Evolutionary conservation across 35 echinoderm and acorn worm species (phyloP), one percentile per base, ranked within the genome.

Genomic region (Apostichopus japonicus): DNA sequence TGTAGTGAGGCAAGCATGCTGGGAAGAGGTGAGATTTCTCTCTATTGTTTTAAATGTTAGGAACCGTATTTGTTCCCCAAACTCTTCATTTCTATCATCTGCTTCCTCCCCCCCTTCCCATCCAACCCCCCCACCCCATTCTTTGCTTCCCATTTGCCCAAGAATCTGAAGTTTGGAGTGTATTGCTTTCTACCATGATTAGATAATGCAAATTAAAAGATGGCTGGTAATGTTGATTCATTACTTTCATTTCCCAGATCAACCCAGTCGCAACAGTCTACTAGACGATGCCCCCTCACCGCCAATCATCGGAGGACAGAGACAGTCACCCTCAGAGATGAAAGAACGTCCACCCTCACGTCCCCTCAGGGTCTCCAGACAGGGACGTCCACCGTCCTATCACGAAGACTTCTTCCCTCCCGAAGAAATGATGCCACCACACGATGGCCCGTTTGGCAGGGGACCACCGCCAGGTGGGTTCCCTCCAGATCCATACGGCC

Each of bases 341-440:
- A 91, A 67, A 55, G 90, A 91, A 14, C 75, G 90, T 58, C 90
- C 90, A 7, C 90, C 90, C 4, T 91, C 90, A 79, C 11, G 90
- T 15, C 90, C 90, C 16, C 70, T 24, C 55, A 77, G 90, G 55
- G 71, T 91, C 1, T 91, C 90, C 9, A 77, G 77, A 23, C 71
- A 77, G 71, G 90, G 72, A 4, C 51, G 90, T 56, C 90, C 90
- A 91, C 90, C 72, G 16, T 91, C 90, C 24, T 78, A 79, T n/a
- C 90, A 91, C 54, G 90, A 91, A 79, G 90, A 91, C 75, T 91
- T 91, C 73, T 79, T 91, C 58, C 90, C 90, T 59, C 90, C 90
- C 10, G 90, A 91, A 9, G 90, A 91, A 6, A 77, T 91, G 77
- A 77, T 79, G 72, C 90, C 90, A 53, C 90, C 73, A 25, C 86